These are phyloP conservation scores for Scytalopus superciliaris DNA, from an alignment of 2,113 vertebrate genomes.

Conservation along the genomic window DNA sequence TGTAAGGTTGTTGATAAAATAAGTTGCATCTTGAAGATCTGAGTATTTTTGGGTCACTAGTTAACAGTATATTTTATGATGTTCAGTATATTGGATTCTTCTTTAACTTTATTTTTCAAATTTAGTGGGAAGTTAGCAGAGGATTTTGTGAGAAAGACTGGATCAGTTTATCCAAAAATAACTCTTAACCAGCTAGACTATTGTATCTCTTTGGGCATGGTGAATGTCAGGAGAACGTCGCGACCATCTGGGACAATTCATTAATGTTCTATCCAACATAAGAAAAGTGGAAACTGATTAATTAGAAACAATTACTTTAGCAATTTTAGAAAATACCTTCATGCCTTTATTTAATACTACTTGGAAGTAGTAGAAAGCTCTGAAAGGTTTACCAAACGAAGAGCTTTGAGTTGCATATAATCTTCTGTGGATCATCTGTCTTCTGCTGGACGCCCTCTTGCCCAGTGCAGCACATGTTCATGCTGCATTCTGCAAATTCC, in stretches of 20 bases:
- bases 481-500: not conserved
- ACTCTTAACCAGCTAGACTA: not conserved
- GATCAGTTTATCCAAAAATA: not conserved
- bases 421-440: not conserved
- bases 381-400: not conserved
- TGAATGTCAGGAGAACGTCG: not conserved
- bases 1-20: not conserved
- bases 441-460: not conserved
- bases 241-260: not conserved
- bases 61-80: not conserved
- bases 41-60: not conserved
- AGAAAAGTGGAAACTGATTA: not conserved
- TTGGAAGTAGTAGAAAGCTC: not conserved
- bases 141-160: no score
- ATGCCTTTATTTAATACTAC: no score
- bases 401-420: not conserved
- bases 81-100: not conserved
- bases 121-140: no score
- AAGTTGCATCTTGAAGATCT: not conserved
- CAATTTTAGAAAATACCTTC: not conserved
- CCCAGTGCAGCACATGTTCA: not conserved
- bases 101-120: not conserved
- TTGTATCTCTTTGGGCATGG: not conserved
- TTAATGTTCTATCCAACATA: not conserved
- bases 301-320: not conserved